Base-by-base conservation (phyloP, 2,113 vertebrate genomes). In the Gasterosteus aculeatus region DNA sequence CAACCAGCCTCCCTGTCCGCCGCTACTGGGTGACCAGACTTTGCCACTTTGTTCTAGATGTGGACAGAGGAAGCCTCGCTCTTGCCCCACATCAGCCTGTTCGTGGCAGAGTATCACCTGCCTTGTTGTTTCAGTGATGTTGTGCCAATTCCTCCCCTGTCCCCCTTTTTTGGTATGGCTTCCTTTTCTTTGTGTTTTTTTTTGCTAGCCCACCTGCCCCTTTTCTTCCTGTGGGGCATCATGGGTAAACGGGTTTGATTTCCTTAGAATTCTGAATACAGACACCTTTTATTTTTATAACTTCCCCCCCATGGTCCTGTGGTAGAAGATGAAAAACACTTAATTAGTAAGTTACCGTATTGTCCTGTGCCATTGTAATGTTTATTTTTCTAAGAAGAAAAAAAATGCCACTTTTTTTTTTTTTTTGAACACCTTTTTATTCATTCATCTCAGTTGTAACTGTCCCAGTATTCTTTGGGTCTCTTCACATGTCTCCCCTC, bases 61-160 rank as follows among this genome's bases (percentile, higher is more conserved):
- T 82, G 89, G 87, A 90, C 86, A 75, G 88, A 90, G 77, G 83
- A 88, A 75, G 72, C 72, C 73, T 84, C 47, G 12, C 82, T 90
- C 65, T 90, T 54, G 77, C 69, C 82, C 78, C 56, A 83, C 82
- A 62, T 89, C 78, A 61, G 83, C 69, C 83, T 81, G 66, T 83
- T 69, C 64, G 87, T 80, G 86, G 91, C 88, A 88, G 86, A 86
- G 72, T 83, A 80, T 85, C 69, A 69, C 81, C 86, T 81, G 89
- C 90, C 91, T 90, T 89, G 76, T 89, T 77, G 78, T 89, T 91
- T 82, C 82, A 89, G 81, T 92, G 83, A 92, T 87, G 81, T 88
- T 77, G 91, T 94, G 93, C 93, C 92, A 93, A 91, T 88, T 29
- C 22, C 22, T 26, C 53, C 49, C 49, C 19, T 8, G 1, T 7